These are phyloP conservation scores for Frieseomelitta varia DNA, from an alignment of 1,140 invertebrate genomes.

Conservation along the genomic window DNA sequence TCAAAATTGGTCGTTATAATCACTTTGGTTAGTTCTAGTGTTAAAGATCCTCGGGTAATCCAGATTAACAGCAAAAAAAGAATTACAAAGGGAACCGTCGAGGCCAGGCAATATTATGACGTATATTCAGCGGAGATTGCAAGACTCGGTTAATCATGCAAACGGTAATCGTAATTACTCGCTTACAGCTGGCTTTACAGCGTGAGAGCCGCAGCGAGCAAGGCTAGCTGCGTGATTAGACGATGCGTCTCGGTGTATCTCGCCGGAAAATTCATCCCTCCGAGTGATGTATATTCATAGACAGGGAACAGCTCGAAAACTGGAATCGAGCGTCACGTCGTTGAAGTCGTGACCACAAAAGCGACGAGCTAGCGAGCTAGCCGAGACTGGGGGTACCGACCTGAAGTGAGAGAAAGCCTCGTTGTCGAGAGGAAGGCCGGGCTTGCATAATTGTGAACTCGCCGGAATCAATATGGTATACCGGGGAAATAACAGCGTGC, in stretches of 20 bases:
- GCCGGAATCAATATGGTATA: slow-evolving; percentile 25
- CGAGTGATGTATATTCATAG: slow-evolving; percentile 41
- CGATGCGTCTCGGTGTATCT: neutral
- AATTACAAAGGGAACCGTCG: too few relatives aligned
- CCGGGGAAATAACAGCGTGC: slow-evolving; percentile 1
- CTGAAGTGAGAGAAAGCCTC: neutral
- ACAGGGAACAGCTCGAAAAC: slow-evolving; percentile 12
- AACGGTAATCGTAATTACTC: slow-evolving; percentile 19
- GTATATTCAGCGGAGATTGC: too few relatives aligned
- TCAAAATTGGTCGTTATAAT: too few relatives aligned
- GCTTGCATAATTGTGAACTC: slow-evolving; percentile 20
- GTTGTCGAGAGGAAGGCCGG: neutral
- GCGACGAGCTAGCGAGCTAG: neutral
- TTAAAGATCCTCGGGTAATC: too few relatives aligned
- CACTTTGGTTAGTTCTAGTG: too few relatives aligned
- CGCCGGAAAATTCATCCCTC: slow-evolving; percentile 31
- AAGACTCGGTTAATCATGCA: neutral
- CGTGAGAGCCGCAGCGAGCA: neutral
- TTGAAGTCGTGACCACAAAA: neutral
- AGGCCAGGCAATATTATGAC: too few relatives aligned
- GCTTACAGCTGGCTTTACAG: too few relatives aligned
- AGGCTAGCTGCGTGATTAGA: slow-evolving; percentile 25
- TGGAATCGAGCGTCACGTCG: slow-evolving; percentile 7
- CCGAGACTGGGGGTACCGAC: too few relatives aligned
- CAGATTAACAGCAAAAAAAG: too few relatives aligned